Evolutionary conservation across 2,113 vertebrate genomes (phyloP), one percentile per base, ranked within the genome.

Genomic region (Camarhynchus parvulus): DNA sequence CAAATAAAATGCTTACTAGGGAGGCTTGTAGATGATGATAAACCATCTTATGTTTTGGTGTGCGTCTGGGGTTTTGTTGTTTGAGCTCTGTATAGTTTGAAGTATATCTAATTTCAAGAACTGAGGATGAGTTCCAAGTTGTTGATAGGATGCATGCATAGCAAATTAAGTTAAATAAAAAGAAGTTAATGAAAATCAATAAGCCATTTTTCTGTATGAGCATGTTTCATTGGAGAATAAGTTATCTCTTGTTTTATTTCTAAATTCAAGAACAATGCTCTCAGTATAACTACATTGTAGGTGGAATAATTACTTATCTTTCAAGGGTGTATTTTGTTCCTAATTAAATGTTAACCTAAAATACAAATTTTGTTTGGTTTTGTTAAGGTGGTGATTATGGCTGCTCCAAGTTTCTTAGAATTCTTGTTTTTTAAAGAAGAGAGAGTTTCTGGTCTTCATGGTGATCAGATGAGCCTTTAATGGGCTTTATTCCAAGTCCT

Each of bases 291-390:
- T 89, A 56, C 1, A 15, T 14, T 46, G 59, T 92, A 83, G 92
- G 72, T 83, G 67, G 47, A 93, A 95, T 88, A 94, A 86, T 90
- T 56, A 58, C 68, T 90, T 90, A n/a, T 90, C 31, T 74, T 90
- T 77, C 63, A 83, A 62, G 37, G 27, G 13, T 92, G 31, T 59
- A 24, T 68, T 82, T 87, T 92, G 33, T 92, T 47, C 62, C 52
- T 87, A 89, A 79, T 87, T 66, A 90, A 90, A 49, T 10, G 8
- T 70, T 83, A 81, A 70, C 81, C 87, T 90, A 63, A 59, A 80
- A 87, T 92, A 6, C 14, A 30, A 28, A 69, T 94, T 80, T 74
- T 86, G 13, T 80, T 35, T 7, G 2, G 4, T 77, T 80, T 62
- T 3, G 0, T 90, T 72, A 63, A 81, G 52, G 37, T 55, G 24